Evolutionary conservation across 1,140 invertebrate genomes (phyloP).

Genomic region (Bombus waltoni): DNA sequence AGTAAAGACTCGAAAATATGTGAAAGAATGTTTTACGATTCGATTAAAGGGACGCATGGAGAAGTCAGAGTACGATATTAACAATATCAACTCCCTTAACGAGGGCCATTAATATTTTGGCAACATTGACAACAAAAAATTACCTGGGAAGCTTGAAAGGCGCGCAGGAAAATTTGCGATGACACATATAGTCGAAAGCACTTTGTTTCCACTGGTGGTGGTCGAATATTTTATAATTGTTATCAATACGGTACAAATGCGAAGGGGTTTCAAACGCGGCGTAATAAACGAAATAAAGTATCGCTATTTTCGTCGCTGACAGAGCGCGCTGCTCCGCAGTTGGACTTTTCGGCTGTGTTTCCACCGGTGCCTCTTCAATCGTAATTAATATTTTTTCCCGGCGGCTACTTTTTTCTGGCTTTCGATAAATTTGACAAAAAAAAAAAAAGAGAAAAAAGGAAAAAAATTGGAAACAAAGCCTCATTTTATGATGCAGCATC

Average conservation of each 20-base stretch:
- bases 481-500: too few species aligned
- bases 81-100: background rate
- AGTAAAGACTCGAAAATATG: background rate
- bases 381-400: constrained; percentile 38
- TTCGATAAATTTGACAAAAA: constrained; percentile 2
- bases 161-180: constrained; percentile 14
- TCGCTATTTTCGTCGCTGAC: constrained; percentile 33
- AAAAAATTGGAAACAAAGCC: background rate
- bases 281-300: constrained; percentile 48
- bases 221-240: constrained; percentile 44
- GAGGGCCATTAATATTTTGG: background rate
- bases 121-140: background rate
- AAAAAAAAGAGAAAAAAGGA: background rate
- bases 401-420: background rate
- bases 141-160: constrained; percentile 1
- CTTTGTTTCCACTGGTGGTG: constrained; percentile 8
- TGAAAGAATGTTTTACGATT: background rate
- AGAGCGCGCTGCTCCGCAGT: background rate
- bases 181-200: constrained; percentile 37
- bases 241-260: constrained; percentile 44
- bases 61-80: background rate
- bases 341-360: constrained; percentile 18
- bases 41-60: background rate
- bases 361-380: constrained; percentile 26
- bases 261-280: constrained; percentile 34